Evolutionary conservation across 1,140 invertebrate genomes (phyloP).

Genomic region (Leptopilina boulardi): DNA sequence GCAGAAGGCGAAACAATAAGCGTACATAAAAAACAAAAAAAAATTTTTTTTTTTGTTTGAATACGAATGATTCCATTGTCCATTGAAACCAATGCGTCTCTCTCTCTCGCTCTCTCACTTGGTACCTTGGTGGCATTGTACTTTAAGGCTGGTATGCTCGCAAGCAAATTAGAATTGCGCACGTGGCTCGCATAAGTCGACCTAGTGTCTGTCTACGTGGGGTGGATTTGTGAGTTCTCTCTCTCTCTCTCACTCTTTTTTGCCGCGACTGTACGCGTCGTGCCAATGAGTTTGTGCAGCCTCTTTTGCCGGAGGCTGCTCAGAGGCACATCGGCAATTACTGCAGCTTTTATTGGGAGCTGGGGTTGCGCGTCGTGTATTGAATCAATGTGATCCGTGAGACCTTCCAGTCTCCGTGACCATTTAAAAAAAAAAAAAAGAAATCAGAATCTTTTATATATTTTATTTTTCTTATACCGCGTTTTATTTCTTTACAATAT

Average conservation of each 20-base stretch:
- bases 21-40: slow-evolving; percentile 43
- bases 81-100: slow-evolving; percentile 44
- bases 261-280: slow-evolving; percentile 13
- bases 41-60: neutral
- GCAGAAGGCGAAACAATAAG: slow-evolving; percentile 31
- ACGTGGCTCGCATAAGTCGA: slow-evolving; percentile 68
- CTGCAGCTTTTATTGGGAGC: slow-evolving; percentile 61
- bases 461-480: too few species aligned
- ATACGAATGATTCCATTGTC: slow-evolving; percentile 57
- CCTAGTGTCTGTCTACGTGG: slow-evolving; percentile 51
- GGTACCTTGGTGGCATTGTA: slow-evolving; percentile 60
- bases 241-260: slow-evolving; percentile 41
- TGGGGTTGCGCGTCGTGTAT: slow-evolving; percentile 63
- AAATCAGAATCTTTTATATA: too few species aligned
- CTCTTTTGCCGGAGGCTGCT: slow-evolving; percentile 51
- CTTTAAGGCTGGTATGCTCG: slow-evolving; percentile 61
- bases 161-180: slow-evolving; percentile 70
- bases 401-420: slow-evolving; percentile 22
- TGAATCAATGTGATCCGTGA: slow-evolving; percentile 65
- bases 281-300: slow-evolving; percentile 47
- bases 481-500: too few species aligned
- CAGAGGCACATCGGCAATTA: slow-evolving; percentile 65
- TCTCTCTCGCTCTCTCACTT: too few species aligned
- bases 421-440: neutral
- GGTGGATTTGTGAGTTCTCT: slow-evolving; percentile 60